These are phyloP conservation scores for Wiebesia pumilae DNA, from an alignment of 1,140 invertebrate species.

Conservation along the genomic window DNA sequence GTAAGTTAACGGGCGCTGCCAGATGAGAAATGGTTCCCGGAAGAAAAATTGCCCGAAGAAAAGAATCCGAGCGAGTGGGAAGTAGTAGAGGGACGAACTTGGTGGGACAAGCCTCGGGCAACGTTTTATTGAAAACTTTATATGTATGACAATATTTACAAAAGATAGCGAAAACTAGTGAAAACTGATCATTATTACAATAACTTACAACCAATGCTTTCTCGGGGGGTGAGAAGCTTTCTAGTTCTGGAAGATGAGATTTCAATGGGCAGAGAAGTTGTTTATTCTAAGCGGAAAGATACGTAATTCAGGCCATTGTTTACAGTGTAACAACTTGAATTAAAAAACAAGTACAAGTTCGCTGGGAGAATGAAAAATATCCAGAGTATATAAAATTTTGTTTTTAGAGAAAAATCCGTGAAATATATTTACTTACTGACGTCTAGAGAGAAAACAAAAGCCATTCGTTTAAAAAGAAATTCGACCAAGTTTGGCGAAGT, in stretches of 20 bases:
- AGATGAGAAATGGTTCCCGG: slow-evolving; percentile 47
- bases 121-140: slow-evolving; percentile 47
- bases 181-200: neutral
- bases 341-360: neutral
- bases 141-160: slow-evolving; percentile 36
- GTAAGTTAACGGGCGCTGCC: neutral
- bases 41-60: slow-evolving; percentile 51
- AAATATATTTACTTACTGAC: neutral
- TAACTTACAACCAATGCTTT: neutral
- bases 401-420: neutral
- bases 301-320: neutral
- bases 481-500: neutral
- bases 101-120: neutral
- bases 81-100: neutral
- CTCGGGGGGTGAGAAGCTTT: neutral
- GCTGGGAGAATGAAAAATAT: neutral
- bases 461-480: neutral
- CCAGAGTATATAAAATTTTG: neutral
- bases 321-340: neutral
- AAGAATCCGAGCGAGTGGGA: slow-evolving; percentile 16
- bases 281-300: neutral
- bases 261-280: neutral
- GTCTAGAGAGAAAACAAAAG: neutral
- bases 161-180: neutral
- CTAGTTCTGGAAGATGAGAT: neutral